Evolutionary conservation across 2,797 vertebrate genomes (phyloP).

Genomic region (Chrysocyon brachyurus): DNA sequence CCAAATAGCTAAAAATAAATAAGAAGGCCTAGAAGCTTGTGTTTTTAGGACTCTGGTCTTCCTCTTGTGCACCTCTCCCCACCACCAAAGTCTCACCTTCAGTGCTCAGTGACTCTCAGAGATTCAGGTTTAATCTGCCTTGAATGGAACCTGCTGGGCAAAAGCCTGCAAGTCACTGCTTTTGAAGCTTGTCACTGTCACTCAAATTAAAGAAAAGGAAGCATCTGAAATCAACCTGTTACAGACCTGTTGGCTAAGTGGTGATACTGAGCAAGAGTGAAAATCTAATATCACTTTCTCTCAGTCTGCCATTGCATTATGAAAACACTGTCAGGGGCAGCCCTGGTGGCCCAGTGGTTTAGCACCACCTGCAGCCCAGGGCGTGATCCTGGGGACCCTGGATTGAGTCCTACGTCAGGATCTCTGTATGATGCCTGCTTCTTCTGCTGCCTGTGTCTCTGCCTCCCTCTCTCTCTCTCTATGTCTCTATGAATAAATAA

Average conservation of each 20-base stretch:
- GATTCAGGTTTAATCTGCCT: neutral
- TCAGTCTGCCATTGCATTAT: neutral
- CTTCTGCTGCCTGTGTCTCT: too few species aligned
- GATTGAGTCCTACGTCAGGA: too few species aligned
- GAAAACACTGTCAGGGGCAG: neutral
- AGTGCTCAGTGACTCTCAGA: neutral
- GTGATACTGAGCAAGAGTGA: neutral
- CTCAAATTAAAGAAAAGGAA: neutral
- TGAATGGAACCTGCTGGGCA: neutral
- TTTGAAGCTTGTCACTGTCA: neutral
- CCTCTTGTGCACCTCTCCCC: neutral
- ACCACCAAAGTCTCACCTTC: neutral
- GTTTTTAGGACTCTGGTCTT: neutral
- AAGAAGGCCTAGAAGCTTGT: neutral
- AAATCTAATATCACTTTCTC: neutral
- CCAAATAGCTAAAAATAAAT: constrained; percentile 5
- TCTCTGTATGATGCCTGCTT: too few species aligned
- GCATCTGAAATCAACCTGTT: neutral
- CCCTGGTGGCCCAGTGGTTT: too few species aligned
- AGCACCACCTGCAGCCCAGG: too few species aligned
- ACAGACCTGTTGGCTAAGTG: neutral
- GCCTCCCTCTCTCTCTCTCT: too few species aligned
- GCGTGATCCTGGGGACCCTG: too few species aligned
- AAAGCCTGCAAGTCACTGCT: neutral
- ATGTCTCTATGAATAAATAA: too few species aligned